These are phyloP conservation scores for Drosophila sturtevanti DNA, from an alignment of 1,140 invertebrate species.

Conservation along the genomic window DNA sequence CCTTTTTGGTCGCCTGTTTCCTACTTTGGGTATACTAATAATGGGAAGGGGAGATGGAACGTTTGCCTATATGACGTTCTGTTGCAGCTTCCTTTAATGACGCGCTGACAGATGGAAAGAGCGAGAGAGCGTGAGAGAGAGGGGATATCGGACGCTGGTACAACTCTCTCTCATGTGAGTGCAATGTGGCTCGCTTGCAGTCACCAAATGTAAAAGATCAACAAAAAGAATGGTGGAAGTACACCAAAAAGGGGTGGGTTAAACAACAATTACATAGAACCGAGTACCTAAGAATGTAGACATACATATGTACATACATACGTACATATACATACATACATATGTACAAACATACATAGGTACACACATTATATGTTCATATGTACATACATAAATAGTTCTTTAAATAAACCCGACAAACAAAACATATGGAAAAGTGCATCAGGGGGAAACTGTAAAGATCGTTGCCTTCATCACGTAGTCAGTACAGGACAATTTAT, in stretches of 20 bases:
- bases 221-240: not conserved
- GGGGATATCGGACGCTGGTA: no score
- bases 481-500: slow-evolving; percentile 7
- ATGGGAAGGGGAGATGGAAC: not conserved
- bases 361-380: no score
- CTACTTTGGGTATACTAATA: slow-evolving; percentile 10
- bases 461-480: slow-evolving; percentile 36
- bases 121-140: slow-evolving; percentile 15
- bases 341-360: not conserved
- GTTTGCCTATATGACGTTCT: not conserved
- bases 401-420: slow-evolving; percentile 40
- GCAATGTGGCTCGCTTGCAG: not conserved
- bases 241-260: slow-evolving; percentile 3
- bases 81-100: slow-evolving; percentile 61
- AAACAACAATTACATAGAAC: not conserved
- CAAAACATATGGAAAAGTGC: slow-evolving; percentile 3
- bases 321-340: not conserved
- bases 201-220: slow-evolving; percentile 12
- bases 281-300: not conserved
- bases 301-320: not conserved
- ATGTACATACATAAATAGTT: not conserved
- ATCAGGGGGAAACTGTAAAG: slow-evolving; percentile 28
- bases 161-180: not conserved
- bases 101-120: slow-evolving; percentile 19
- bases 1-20: slow-evolving; percentile 57